Evolutionary conservation across 1,140 invertebrate genomes (phyloP), one percentile per base, ranked within the genome.

Genomic region (Paramacrobiotus metropolitanus): DNA sequence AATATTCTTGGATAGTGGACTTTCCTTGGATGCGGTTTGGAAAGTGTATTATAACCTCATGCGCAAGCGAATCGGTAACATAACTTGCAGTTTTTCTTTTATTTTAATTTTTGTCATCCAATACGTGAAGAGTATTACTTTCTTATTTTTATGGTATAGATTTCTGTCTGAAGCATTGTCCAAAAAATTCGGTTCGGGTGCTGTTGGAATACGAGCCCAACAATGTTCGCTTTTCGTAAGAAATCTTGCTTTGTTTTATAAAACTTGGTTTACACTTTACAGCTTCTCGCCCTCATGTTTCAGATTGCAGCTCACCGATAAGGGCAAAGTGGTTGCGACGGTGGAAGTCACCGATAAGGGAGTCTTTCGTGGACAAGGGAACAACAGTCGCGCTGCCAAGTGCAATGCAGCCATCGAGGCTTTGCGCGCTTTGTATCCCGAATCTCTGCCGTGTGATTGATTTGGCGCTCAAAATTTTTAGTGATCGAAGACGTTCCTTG

Each of bases 1-100:
- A 0, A 82, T 97, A 63, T 97, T 83, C 70, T 71, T 96, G 15
- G 92, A 97, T 75, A 82, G 80, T 69, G 80, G 79, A 9, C 84
- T 84, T 68, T 76, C 82, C 69, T 70, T 95, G n/a, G 70, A 80
- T 4, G 74, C 73, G 2, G 84, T 88, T 0, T 97, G 93, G 93
- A 72, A 77, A 45, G 80, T 94, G 0, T 79, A 88, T 64, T 88
- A 75, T 67, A 70, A 73, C 21, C 70, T 80, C 62, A 79, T 80
- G 75, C 71, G 72, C 34, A 70, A 74, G 29, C 73, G 75, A 60
- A 76, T 80, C 62, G 34, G 34, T 40, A 40, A 9, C n/a, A 40
- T n/a, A 40, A 40, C 34, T 40, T 9, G 9, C 34, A 40, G 34
- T 40, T 40, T 40, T 40, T 40, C 9, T 40, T 40, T n/a, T n/a